Percentiles rank a stretch among this genome's conserved stretches.
These are phyloP conservation scores for Limanda limanda DNA, from an alignment of 2,113 vertebrate genomes.

Conservation along the genomic window DNA sequence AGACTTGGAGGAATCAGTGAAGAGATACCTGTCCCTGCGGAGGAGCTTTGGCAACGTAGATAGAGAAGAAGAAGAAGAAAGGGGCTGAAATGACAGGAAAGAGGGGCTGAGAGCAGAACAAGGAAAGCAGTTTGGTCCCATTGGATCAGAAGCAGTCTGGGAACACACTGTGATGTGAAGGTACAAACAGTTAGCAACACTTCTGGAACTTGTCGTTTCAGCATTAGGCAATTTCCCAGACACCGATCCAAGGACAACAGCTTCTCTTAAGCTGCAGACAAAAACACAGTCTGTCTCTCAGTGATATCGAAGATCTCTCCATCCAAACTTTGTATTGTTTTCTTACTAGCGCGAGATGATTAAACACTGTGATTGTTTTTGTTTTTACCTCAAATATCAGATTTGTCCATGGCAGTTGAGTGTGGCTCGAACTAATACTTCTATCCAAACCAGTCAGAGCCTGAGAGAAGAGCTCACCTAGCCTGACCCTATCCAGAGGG, in stretches of 20 bases:
- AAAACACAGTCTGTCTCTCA: slow-evolving; percentile 38
- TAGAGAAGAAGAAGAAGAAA: not conserved
- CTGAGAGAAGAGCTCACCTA: too few relatives aligned
- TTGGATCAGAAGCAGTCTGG: slow-evolving; percentile 32
- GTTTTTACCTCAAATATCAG: not conserved
- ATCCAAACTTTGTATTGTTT: slow-evolving; percentile 6
- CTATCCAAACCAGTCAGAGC: too few relatives aligned
- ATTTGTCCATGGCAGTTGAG: not conserved
- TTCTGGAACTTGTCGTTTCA: slow-evolving; percentile 16
- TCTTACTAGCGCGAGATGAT: slow-evolving; percentile 9
- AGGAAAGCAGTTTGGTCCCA: slow-evolving; percentile 21
- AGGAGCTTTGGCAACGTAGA: slow-evolving; percentile 31
- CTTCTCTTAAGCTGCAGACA: slow-evolving; percentile 26
- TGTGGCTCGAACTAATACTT: too few relatives aligned
- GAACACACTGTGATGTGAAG: slow-evolving; percentile 40
- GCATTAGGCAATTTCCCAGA: slow-evolving; percentile 29
- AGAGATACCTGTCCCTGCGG: slow-evolving; percentile 51
- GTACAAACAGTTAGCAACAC: slow-evolving; percentile 25
- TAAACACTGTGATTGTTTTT: slow-evolving; percentile 2
- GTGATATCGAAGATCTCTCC: not conserved
- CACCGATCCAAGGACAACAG: slow-evolving; percentile 38
- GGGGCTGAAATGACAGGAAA: slow-evolving; percentile 35
- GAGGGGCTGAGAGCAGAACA: slow-evolving; percentile 26
- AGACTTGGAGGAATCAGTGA: slow-evolving; percentile 27
- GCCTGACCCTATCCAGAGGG: too few relatives aligned